These are phyloP conservation scores for Seriola quinqueradiata DNA, from an alignment of 2,113 vertebrate species.

Conservation along the genomic window DNA sequence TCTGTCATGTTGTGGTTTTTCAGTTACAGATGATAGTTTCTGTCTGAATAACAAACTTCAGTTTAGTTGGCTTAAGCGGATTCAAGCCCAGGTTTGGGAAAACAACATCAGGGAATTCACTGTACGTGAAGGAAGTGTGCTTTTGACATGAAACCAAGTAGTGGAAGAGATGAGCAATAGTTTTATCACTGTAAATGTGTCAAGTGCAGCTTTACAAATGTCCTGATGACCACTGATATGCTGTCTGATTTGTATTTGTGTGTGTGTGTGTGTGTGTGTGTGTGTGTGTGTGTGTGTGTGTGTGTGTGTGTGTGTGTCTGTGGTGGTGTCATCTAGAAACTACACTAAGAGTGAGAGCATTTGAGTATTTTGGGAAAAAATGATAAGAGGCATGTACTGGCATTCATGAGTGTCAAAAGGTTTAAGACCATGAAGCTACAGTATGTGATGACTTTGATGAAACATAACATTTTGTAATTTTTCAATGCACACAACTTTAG, in stretches of 20 bases:
- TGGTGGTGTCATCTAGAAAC: background rate
- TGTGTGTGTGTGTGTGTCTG: background rate
- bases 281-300: background rate
- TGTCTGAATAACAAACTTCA: conserved; percentile 10
- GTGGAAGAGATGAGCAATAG: background rate
- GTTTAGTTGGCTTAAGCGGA: background rate
- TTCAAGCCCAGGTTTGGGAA: background rate
- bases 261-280: background rate
- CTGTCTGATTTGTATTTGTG: background rate
- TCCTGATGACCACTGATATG: background rate
- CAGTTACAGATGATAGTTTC: conserved; percentile 37
- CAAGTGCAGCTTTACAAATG: background rate
- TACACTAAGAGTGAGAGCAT: too few relatives aligned
- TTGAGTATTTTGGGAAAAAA: background rate
- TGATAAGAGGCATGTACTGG: background rate
- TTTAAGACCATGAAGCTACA: background rate
- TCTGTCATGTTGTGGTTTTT: conserved; percentile 5
- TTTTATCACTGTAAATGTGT: background rate
- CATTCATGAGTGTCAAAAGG: background rate
- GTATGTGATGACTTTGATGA: background rate
- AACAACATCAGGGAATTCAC: background rate
- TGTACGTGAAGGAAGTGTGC: background rate
- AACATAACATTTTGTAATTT: background rate
- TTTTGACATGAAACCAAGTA: background rate
- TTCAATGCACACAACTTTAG: too few relatives aligned